A percentile compares a stretch with the other conserved stretches of the same genome.
Conservation (phyloP, 2,888 invertebrate species). For the Polyommatus iphigenia region DNA sequence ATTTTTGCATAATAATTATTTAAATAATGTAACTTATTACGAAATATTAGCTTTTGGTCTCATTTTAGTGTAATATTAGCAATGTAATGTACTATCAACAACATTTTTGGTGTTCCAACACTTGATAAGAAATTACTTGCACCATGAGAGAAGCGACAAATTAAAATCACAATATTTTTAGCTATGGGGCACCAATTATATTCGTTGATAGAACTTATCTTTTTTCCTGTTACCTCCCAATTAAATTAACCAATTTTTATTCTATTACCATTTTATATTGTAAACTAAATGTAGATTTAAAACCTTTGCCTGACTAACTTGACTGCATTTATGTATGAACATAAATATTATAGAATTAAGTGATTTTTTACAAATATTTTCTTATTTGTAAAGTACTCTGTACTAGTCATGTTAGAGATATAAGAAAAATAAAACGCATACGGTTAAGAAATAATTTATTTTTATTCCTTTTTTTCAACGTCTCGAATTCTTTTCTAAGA, state of each 20-base stretch:
- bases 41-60: constrained; percentile 19
- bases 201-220: background rate
- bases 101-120: background rate
- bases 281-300: background rate
- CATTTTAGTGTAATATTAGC: background rate
- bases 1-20: constrained; percentile 1
- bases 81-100: background rate
- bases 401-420: constrained; percentile 37
- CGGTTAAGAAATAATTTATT: constrained; percentile 74
- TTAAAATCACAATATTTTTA: background rate
- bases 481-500: constrained; percentile 78
- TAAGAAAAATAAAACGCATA: constrained; percentile 64
- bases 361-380: constrained; percentile 8
- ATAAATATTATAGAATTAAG: background rate
- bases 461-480: constrained; percentile 78
- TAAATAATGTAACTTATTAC: background rate
- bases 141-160: background rate
- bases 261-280: background rate
- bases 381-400: background rate
- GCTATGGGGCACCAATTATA: background rate
- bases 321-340: background rate
- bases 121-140: background rate
- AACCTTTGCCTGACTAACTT: background rate
- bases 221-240: background rate
- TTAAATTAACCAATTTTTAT: background rate